Conservation (phyloP, 2,888 invertebrate genomes). For the Azorinus chamasolen region DNA sequence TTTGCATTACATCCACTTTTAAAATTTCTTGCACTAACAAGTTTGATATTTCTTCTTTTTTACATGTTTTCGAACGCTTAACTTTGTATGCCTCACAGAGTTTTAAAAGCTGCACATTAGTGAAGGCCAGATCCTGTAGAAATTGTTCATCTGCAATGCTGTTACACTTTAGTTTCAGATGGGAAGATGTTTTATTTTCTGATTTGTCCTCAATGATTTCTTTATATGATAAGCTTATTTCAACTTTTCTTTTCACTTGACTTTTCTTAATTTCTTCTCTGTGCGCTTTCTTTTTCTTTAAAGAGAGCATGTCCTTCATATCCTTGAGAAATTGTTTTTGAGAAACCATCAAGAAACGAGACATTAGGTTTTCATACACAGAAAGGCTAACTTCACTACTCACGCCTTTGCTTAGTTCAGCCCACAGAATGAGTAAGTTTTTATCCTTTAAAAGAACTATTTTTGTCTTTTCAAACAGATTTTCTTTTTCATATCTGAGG, state of each 20-base stretch:
- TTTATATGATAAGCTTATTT: conserved; percentile 11
- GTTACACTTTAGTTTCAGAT: conserved; percentile 34
- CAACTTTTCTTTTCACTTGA: conserved; percentile 34
- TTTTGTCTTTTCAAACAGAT: conserved; percentile 33
- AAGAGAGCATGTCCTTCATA: conserved; percentile 28
- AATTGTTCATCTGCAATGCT: conserved; percentile 7
- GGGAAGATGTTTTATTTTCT: conserved; percentile 21
- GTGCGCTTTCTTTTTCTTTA: conserved; percentile 41
- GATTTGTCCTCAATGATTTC: conserved; percentile 28
- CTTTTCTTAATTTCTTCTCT: conserved; percentile 39
- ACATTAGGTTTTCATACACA: conserved; percentile 19
- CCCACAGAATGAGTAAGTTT: conserved; percentile 18
- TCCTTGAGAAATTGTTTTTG: conserved; percentile 47
- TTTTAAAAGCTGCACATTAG: conserved; percentile 5
- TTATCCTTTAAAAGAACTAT: conserved; percentile 16
- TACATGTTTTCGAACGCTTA: conserved; percentile 2
- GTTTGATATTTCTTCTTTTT: conserved; percentile 5
- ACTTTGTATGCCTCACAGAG: conserved; percentile 14
- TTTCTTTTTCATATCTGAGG: conserved; percentile 7
- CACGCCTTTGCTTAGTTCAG: conserved; percentile 10
- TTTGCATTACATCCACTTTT: conserved; percentile 8
- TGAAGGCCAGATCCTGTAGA: not conserved
- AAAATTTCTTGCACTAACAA: conserved; percentile 4
- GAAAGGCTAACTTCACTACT: conserved; percentile 6
- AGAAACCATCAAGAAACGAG: conserved; percentile 34